Evolutionary conservation across 1,140 invertebrate species (phyloP).

Genomic region (Nasonia giraulti): DNA sequence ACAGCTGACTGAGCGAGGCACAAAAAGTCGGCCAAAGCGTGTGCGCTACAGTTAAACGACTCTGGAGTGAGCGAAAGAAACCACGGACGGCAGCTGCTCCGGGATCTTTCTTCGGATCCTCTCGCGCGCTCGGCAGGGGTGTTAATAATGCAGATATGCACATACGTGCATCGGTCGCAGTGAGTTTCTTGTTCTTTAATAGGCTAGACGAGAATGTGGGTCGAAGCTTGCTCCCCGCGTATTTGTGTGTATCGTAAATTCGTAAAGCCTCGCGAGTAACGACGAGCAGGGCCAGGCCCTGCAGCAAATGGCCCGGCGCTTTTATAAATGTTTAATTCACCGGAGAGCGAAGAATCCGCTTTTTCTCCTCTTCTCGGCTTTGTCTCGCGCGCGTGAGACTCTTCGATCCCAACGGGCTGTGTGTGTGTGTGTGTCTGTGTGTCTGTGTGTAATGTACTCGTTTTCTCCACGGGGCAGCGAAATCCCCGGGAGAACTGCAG

Average conservation of each 20-base stretch:
- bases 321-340: conserved; percentile 23
- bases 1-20: too few relatives aligned
- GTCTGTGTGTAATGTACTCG: not conserved
- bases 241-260: not conserved
- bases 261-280: not conserved
- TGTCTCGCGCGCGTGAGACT: conserved; percentile 1
- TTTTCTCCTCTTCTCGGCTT: not conserved
- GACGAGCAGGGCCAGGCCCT: not conserved
- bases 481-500: not conserved
- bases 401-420: not conserved
- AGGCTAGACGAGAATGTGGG: not conserved
- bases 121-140: not conserved
- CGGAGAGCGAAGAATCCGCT: not conserved
- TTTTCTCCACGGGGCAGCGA: not conserved
- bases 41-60: too few relatives aligned
- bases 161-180: not conserved
- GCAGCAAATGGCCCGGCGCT: not conserved
- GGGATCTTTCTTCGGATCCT: not conserved
- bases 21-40: too few relatives aligned
- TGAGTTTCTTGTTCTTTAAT: not conserved
- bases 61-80: too few relatives aligned
- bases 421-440: not conserved
- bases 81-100: not conserved
- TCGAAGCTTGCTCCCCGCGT: not conserved
- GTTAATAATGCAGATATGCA: not conserved